phyloP scores from a whole-genome alignment of 2,888 invertebrate species.

The Diloba caeruleocephala region DNA sequence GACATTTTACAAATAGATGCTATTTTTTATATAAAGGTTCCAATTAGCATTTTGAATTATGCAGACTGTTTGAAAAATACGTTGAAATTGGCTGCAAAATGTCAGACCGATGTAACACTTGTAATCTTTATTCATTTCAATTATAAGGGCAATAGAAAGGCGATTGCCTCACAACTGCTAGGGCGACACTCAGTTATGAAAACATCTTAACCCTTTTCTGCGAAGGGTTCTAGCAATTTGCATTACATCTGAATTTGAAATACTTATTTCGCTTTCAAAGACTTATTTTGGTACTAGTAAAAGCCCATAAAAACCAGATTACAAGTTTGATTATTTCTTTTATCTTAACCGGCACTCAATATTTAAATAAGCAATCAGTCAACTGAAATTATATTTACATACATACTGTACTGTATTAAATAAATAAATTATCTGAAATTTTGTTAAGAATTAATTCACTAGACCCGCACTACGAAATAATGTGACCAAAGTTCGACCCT shows the following conservation, averaged over 20 bases:
- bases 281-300: conserved; percentile 46
- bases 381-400: no score
- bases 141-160: conserved; percentile 69
- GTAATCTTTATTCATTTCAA: conserved; percentile 79
- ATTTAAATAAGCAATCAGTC: conserved; percentile 14
- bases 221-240: conserved; percentile 75
- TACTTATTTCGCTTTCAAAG: conserved; percentile 61
- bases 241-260: conserved; percentile 80
- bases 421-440: no score
- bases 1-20: no score
- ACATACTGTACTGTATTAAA: no score
- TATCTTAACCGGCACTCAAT: conserved; percentile 19
- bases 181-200: conserved; percentile 81
- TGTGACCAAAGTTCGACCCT: no score
- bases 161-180: conserved; percentile 65
- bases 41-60: conserved; percentile 39
- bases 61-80: conserved; percentile 18
- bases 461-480: no score
- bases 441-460: no score
- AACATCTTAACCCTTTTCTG: conserved; percentile 83
- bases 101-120: conserved; percentile 43
- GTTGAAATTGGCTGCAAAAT: conserved; percentile 41
- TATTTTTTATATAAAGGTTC: conserved; percentile 40
- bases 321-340: conserved; percentile 30
- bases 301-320: conserved; percentile 34